Evolutionary conservation across 2,888 invertebrate species (phyloP).

Genomic region (Cryptosula pallasiana): DNA sequence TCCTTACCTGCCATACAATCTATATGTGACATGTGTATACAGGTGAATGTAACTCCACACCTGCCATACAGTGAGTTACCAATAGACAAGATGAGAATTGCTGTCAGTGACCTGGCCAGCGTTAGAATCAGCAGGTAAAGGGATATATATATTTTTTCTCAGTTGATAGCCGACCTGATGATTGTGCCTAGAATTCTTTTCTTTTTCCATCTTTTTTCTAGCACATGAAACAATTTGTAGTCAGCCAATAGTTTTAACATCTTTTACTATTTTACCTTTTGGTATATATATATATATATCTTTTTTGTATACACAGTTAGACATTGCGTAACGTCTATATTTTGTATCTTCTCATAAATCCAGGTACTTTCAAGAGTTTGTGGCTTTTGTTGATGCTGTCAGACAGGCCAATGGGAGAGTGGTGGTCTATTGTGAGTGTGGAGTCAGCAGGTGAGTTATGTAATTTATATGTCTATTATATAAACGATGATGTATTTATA

Average conservation of each 20-base stretch:
- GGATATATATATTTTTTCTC: background rate
- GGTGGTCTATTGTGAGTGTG: constrained; percentile 83
- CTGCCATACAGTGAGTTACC: constrained; percentile 59
- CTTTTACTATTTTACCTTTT: too few species aligned
- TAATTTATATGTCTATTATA: background rate
- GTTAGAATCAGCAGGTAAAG: constrained; percentile 17
- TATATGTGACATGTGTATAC: too few species aligned
- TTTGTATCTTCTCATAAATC: constrained; percentile 30
- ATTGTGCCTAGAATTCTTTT: too few species aligned
- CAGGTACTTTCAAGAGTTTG: constrained; percentile 59
- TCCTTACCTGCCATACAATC: too few species aligned
- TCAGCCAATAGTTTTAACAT: too few species aligned
- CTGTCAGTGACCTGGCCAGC: constrained; percentile 3
- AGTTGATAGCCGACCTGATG: too few species aligned
- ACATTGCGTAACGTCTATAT: background rate
- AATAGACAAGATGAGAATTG: constrained; percentile 22
- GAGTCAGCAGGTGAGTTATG: constrained; percentile 62
- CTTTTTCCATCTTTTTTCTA: too few species aligned
- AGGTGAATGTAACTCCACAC: constrained; percentile 40
- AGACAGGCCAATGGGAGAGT: constrained; percentile 65
- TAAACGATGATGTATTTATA: too few species aligned
- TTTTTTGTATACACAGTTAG: too few species aligned
- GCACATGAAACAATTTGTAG: too few species aligned
- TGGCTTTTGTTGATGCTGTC: constrained; percentile 67
- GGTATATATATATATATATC: background rate